These are phyloP conservation scores for Acanthococcus lagerstroemiae DNA, from an alignment of 2,888 invertebrate species.

Conservation along the genomic window DNA sequence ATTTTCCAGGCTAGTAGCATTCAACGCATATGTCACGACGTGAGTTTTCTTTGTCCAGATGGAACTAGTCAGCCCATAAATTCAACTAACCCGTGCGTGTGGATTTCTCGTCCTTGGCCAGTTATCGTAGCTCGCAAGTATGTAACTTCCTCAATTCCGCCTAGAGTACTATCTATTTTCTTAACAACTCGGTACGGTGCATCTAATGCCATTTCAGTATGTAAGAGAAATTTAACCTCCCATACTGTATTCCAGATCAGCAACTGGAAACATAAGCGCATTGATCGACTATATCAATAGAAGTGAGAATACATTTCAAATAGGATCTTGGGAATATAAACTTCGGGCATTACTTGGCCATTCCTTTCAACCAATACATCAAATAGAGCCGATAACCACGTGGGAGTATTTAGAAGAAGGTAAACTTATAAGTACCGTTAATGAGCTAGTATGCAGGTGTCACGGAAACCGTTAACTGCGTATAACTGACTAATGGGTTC, in stretches of 20 bases:
- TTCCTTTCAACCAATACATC: slow-evolving; percentile 29
- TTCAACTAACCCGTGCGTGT: slow-evolving; percentile 55
- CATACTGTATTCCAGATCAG: slow-evolving; percentile 41
- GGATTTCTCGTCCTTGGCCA: slow-evolving; percentile 71
- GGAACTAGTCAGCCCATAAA: slow-evolving; percentile 54
- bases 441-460: background rate
- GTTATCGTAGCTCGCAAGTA: slow-evolving; percentile 51
- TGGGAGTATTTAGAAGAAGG: slow-evolving; percentile 54
- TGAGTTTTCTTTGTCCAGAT: slow-evolving; percentile 65
- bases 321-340: slow-evolving; percentile 23
- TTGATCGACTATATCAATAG: slow-evolving; percentile 44
- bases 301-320: slow-evolving; percentile 40
- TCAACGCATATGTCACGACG: slow-evolving; percentile 48
- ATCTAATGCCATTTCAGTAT: too few species aligned
- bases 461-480: too few species aligned
- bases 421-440: slow-evolving; percentile 37
- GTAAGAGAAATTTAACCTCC: too few species aligned
- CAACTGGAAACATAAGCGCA: slow-evolving; percentile 47
- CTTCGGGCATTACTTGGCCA: slow-evolving; percentile 28
- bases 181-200: background rate
- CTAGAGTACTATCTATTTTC: background rate
- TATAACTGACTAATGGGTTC: too few species aligned
- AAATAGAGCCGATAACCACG: slow-evolving; percentile 46
- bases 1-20: too few species aligned
- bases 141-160: background rate